Evolutionary conservation across 2,888 invertebrate genomes (phyloP).

Genomic region (Diarsia brunnea): DNA sequence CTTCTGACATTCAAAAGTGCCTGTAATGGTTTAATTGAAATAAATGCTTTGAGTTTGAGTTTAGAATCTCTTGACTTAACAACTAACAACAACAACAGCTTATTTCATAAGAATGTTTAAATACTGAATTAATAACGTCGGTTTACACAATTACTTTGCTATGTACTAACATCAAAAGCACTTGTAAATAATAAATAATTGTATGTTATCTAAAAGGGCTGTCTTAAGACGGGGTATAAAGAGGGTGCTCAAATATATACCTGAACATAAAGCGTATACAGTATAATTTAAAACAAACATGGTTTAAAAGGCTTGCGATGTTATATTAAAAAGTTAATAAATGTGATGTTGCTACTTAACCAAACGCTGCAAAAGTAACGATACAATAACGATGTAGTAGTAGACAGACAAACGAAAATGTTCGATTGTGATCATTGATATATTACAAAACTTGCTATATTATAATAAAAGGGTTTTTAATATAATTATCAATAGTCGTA

Average conservation of each 20-base stretch:
- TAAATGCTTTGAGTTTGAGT: too few species aligned
- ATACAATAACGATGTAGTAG: neutral
- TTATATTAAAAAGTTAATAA: conserved; percentile 7
- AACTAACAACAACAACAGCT: neutral
- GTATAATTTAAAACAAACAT: conserved; percentile 7
- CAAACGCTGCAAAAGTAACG: neutral
- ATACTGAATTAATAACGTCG: neutral
- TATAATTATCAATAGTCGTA: neutral
- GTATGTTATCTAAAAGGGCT: neutral
- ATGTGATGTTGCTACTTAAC: neutral
- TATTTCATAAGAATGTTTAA: neutral
- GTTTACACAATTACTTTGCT: conserved; percentile 13
- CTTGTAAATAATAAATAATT: conserved; percentile 9
- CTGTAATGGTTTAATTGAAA: too few species aligned
- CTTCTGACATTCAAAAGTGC: too few species aligned
- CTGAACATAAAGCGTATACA: neutral
- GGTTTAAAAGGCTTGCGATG: conserved; percentile 1
- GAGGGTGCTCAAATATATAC: neutral
- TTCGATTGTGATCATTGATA: too few species aligned
- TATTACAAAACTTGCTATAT: too few species aligned
- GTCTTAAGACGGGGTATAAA: neutral
- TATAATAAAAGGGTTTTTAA: too few species aligned
- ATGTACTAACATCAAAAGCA: neutral
- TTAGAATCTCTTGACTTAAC: neutral
- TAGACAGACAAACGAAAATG: neutral